Base-by-base conservation (phyloP, 64 coral and sea anemone genomes). In the Pocillopora verrucosa region DNA sequence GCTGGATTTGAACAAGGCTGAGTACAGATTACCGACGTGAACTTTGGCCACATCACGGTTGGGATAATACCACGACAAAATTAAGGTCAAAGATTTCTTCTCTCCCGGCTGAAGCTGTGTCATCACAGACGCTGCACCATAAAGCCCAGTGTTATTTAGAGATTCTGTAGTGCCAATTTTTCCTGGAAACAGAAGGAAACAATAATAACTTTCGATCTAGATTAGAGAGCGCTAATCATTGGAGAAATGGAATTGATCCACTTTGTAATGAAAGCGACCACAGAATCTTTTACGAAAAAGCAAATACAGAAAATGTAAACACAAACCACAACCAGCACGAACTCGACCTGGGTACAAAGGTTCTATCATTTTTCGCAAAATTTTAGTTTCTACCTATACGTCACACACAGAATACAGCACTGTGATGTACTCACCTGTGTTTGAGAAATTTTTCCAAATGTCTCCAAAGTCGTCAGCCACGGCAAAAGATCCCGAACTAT, bases 61-160 rank as follows among this genome's bases (percentile, higher is more conserved):
- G 11, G 95, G 95, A 56, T 96, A 96, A 61, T 93, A 96, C 95
- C 95, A 96, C 12, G 91, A 91, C 88, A 96, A 64, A n/a, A 96
- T 91, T 16, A 96, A 88, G 16, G 95, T 96, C 60, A 96, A 77
- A 0, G 95, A 93, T 45, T 93, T 96, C 16, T 80, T 93, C 84
- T 96, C 86, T 3, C 95, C 95, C 5, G 95, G 91, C 73, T 78
- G 37, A 9, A 96, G 70, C 20, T 75, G 59, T 58, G 95, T 93
- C 30, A 79, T 79, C 15, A 91, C 61, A 5, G 95, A 93, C 16
- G 88, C 88, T 19, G 95, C 87, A 2, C 95, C 95, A 57, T 96
- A 77, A 0, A 96, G 34, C 16, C 95, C 95, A 76, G 80, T 84
- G 56, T 60, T 76, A 22, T 83, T 89, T 9, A 92, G 74, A 11